These are phyloP conservation scores for Ectobius pallidus DNA, from an alignment of 2,888 invertebrate genomes.

Conservation along the genomic window DNA sequence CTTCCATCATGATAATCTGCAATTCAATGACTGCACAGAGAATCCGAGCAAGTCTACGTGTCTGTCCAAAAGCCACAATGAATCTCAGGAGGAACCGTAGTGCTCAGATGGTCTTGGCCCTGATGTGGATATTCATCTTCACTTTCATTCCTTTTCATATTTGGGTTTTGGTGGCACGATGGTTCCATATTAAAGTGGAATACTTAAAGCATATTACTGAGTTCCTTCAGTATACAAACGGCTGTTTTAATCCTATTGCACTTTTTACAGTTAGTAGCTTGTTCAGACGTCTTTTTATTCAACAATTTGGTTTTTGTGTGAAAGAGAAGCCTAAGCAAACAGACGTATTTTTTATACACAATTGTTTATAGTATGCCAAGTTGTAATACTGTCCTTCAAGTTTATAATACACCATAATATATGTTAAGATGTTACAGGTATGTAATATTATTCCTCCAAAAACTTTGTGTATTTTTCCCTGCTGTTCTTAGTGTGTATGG, in stretches of 20 bases:
- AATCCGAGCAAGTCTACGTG: background rate
- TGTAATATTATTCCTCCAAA: no score
- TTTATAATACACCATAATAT: no score
- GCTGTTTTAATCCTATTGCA: background rate
- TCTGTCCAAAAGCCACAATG: background rate
- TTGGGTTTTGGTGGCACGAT: background rate
- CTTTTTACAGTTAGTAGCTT: background rate
- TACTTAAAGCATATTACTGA: background rate
- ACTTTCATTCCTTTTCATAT: background rate
- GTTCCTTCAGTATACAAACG: background rate
- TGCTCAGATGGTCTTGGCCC: background rate
- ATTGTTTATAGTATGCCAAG: no score
- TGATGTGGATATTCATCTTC: background rate
- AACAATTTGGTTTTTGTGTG: no score
- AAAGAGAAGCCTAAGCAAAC: no score
- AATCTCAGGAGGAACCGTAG: background rate
- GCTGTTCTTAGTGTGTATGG: no score
- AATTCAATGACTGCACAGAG: background rate
- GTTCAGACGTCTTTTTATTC: background rate
- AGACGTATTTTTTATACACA: no score
- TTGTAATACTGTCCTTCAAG: no score
- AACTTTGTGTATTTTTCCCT: no score
- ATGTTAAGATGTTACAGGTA: no score
- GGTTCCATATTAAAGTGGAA: background rate
- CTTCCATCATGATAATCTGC: background rate